Base-by-base conservation (phyloP, 2,797 vertebrate genomes). In the Hydrophis major region DNA sequence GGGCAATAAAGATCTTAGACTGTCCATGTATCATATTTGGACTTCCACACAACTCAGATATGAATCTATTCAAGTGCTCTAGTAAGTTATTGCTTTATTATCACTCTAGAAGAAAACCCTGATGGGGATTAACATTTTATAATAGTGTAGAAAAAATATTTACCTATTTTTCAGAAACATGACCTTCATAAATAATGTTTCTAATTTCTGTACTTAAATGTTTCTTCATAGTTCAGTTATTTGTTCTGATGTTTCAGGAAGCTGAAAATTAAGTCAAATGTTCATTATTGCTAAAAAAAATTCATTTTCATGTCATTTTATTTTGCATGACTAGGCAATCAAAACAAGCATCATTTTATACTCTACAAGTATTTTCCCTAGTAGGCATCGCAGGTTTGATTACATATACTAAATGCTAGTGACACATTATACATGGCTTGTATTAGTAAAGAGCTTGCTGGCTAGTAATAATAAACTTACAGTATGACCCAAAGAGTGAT, bases 231-330 rank as follows among this genome's bases (percentile, higher is more conserved):
- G 18, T 6, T 88, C 57, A 37, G 32, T 63, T 4, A 90, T 27
- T 78, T 93, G 55, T 89, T 32, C 11, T 91, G 66, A 69, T 89
- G 3, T 10, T 56, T 78, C 59, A 42, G 90, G 83, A 59, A 86
- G 42, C 32, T 88, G 47, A 32, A 94, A 63, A 86, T 14, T 0
- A 60, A 78, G 32, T 27, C 20, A 18, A 0, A 63, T 88, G 50
- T 74, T 86, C 61, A 88, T 93, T 92, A 53, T 86, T 89, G 4
- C 50, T 92, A 92, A 92, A 50, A 78, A 2, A 87, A 66, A 92
- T 91, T 92, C 42, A 37, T 92, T 90, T 88, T 60, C 89, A 37
- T 94, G 87, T 89, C 60, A 89, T 83, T 94, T 90, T 47, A 56
- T 86, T 93, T 60, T 91, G 69, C 2, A 90, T 59, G 87, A 59